Conservation (phyloP, 2,888 invertebrate species). For the Ectemnius cavifrons region DNA sequence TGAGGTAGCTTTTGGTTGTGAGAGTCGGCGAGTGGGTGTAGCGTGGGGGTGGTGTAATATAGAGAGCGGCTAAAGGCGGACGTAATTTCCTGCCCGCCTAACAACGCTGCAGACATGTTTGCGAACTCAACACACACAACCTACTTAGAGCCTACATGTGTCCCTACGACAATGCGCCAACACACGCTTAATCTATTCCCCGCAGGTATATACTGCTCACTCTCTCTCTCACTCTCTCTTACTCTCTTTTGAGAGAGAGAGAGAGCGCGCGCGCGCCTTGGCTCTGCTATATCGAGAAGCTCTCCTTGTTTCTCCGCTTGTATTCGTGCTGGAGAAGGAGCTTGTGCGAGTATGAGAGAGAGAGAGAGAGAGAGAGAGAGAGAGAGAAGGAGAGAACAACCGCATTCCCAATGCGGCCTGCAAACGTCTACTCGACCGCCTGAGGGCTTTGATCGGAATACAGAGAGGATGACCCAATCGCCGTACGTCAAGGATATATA, state of each 20-base stretch:
- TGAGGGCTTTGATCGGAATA: slow-evolving; percentile 69
- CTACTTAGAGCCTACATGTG: slow-evolving; percentile 73
- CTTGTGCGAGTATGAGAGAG: neutral
- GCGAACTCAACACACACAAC: slow-evolving; percentile 74
- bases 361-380: neutral
- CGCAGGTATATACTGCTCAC: slow-evolving; percentile 45
- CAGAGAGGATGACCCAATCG: slow-evolving; percentile 55
- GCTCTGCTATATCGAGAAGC: too few species aligned
- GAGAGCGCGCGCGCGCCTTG: slow-evolving; percentile 11
- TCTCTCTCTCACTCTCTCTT: neutral
- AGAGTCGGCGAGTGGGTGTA: slow-evolving; percentile 41
- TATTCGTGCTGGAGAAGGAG: neutral
- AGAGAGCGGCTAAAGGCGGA: slow-evolving; percentile 76
- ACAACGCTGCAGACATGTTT: slow-evolving; percentile 76
- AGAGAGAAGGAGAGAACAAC: slow-evolving; percentile 16
- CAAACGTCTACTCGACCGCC: slow-evolving; percentile 60
- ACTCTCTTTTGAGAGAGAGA: neutral
- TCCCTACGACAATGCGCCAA: slow-evolving; percentile 68
- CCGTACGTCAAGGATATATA: slow-evolving; percentile 12
- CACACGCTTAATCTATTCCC: slow-evolving; percentile 60
- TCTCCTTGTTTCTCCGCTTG: too few species aligned
- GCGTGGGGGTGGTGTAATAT: slow-evolving; percentile 71
- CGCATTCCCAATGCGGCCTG: slow-evolving; percentile 51
- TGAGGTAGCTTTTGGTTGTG: neutral
- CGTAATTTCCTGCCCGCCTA: slow-evolving; percentile 78